These are phyloP conservation scores for Phataginus tricuspis DNA, from an alignment of 2,797 vertebrate genomes.

Conservation along the genomic window DNA sequence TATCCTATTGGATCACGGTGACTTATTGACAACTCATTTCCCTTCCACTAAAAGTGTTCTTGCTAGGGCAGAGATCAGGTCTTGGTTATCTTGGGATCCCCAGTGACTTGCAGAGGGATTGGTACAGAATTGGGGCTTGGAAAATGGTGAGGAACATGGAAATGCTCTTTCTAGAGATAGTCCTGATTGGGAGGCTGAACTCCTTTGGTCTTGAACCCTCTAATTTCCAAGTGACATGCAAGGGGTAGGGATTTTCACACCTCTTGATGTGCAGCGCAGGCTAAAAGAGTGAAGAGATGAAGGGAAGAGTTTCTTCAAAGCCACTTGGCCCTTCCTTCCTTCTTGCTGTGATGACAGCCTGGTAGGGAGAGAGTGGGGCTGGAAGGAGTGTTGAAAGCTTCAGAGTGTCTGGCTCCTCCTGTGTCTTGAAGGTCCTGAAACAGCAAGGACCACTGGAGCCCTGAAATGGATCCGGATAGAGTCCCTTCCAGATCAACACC, in stretches of 20 bases:
- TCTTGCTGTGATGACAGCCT: neutral
- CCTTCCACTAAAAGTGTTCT: neutral
- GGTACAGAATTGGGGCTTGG: neutral
- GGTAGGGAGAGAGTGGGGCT: neutral
- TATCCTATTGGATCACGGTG: neutral
- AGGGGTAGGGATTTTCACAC: neutral
- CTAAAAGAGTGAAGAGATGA: neutral
- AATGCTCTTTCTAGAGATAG: neutral
- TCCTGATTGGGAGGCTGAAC: neutral
- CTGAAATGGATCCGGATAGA: neutral
- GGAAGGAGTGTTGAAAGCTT: neutral
- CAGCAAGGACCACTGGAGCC: neutral
- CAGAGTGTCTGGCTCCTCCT: neutral
- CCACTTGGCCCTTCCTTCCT: neutral
- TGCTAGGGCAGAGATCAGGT: neutral
- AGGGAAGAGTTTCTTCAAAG: neutral
- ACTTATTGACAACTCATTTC: neutral
- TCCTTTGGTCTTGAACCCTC: neutral
- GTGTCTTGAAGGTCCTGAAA: neutral
- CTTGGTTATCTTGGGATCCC: neutral
- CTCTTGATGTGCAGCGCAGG: neutral
- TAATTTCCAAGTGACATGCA: neutral
- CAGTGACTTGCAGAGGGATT: neutral
- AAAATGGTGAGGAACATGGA: neutral
- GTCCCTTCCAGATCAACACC: neutral